Percentiles rank a stretch among this genome's conserved stretches.
Conservation (phyloP, 2,888 invertebrate species). For the Desoria tigrina region DNA sequence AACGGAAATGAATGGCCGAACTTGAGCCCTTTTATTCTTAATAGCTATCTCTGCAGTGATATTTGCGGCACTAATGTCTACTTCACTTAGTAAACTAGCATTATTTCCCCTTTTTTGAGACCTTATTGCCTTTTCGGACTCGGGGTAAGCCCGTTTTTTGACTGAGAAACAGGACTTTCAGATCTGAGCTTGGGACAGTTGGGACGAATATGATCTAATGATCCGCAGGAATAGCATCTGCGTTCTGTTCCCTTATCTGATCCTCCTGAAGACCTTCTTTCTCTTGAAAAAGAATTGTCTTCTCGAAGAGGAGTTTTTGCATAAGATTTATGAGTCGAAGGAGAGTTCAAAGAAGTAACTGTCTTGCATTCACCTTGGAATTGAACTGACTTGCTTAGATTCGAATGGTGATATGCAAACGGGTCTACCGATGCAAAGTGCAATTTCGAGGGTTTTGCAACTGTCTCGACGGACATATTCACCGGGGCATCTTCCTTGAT, state of each 20-base stretch:
- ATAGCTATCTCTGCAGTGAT: background rate
- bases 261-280: background rate
- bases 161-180: background rate
- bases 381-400: background rate
- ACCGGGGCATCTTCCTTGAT: background rate
- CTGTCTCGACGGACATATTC: background rate
- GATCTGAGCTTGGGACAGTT: background rate
- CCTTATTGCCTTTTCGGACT: background rate
- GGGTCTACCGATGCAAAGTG: background rate
- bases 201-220: background rate
- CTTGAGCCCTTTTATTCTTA: slow-evolving; percentile 5
- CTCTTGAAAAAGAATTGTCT: background rate
- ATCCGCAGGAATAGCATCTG: background rate
- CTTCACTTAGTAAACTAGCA: background rate
- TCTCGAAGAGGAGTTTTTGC: background rate
- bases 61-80: background rate
- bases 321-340: background rate
- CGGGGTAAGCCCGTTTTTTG: too few relatives aligned
- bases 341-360: background rate
- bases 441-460: background rate
- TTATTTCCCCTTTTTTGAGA: background rate
- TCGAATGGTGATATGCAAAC: background rate
- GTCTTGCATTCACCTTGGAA: background rate
- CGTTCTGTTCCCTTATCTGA: background rate
- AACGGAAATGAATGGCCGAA: background rate